phyloP scores from a whole-genome alignment of 2,113 vertebrate species.

The Solenodon paradoxus region DNA sequence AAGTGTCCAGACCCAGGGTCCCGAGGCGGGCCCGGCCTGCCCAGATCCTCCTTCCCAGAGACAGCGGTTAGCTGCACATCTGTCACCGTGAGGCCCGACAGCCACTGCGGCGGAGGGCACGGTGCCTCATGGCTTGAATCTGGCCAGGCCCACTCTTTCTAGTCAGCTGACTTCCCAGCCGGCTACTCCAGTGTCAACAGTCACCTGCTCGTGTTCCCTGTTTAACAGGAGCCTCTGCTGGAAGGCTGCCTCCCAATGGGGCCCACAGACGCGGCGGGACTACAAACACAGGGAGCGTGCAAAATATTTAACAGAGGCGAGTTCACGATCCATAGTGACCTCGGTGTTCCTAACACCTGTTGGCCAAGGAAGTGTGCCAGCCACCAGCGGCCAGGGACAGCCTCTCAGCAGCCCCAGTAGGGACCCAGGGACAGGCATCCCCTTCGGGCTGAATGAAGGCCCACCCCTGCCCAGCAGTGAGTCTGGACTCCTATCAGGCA shows the following conservation, averaged over 20 bases:
- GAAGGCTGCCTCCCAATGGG: neutral
- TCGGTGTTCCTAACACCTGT: neutral
- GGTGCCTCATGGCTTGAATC: no score
- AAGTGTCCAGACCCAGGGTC: neutral
- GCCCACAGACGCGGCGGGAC: neutral
- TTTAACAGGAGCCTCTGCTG: neutral
- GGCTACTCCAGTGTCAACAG: no score
- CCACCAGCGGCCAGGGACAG: neutral
- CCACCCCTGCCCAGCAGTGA: neutral
- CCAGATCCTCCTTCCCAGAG: neutral
- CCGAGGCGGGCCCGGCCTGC: neutral
- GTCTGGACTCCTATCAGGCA: neutral
- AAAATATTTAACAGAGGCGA: constrained; percentile 30
- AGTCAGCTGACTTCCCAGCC: no score
- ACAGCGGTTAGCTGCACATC: no score
- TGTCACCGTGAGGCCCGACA: no score
- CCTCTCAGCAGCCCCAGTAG: accelerated
- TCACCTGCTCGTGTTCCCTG: neutral
- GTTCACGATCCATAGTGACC: neutral
- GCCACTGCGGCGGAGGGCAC: no score
- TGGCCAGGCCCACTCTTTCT: no score
- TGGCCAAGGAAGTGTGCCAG: neutral
- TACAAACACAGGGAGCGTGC: neutral
- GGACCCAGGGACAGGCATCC: neutral
- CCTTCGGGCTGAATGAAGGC: neutral